phyloP scores from a whole-genome alignment of 2,113 vertebrate genomes.

The Martes martes region DNA sequence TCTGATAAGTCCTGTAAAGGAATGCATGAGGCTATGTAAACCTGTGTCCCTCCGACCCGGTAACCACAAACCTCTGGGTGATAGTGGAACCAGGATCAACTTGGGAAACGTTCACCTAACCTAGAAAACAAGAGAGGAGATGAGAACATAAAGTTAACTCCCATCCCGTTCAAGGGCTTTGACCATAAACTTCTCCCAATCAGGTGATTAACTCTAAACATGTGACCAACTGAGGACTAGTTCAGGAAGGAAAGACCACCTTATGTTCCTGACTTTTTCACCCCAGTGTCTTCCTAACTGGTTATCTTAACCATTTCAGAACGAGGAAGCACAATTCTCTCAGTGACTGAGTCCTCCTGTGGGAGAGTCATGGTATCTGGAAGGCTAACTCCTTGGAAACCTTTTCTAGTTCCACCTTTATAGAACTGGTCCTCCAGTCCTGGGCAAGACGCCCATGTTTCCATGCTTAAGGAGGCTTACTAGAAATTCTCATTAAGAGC shows the following conservation, averaged over 20 bases:
- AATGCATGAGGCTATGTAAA: neutral
- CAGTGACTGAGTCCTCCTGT: constrained; percentile 68
- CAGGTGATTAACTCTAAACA: neutral
- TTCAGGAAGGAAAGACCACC: neutral
- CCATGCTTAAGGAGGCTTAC: constrained; percentile 59
- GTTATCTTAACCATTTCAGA: neutral
- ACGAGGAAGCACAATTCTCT: neutral
- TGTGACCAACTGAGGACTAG: neutral
- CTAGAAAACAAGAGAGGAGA: neutral
- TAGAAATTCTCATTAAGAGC: constrained; percentile 69
- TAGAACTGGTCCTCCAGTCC: constrained; percentile 66
- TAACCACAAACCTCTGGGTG: neutral
- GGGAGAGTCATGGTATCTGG: constrained; percentile 69
- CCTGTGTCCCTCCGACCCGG: neutral
- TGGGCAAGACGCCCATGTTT: constrained; percentile 70
- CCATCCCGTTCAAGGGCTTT: neutral
- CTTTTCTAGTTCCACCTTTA: constrained; percentile 64
- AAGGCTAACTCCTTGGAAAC: constrained; percentile 75
- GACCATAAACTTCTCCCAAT: neutral
- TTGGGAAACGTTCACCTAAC: neutral
- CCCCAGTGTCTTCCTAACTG: neutral
- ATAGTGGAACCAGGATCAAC: neutral
- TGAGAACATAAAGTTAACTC: neutral
- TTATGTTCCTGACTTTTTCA: neutral
- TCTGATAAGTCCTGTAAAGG: neutral